phyloP scores from a whole-genome alignment of 1,140 invertebrate genomes.

The Bombus waltoni region DNA sequence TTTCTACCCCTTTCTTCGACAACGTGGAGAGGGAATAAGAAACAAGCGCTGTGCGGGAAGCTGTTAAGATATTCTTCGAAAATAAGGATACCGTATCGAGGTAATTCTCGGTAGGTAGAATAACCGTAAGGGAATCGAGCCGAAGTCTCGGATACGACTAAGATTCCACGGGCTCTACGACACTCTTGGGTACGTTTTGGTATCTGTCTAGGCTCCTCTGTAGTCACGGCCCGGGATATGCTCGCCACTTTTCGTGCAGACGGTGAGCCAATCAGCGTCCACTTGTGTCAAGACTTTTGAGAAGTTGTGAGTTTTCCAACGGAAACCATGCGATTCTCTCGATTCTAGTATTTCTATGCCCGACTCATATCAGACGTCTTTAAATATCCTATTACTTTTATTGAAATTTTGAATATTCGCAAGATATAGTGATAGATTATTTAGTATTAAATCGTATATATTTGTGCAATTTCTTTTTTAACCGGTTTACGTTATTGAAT shows the following conservation, averaged over 20 bases:
- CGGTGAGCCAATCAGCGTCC: conserved; percentile 57
- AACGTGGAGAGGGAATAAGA: conserved; percentile 52
- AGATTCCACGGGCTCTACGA: conserved; percentile 75
- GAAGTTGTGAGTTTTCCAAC: conserved; percentile 46
- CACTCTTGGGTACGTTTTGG: conserved; percentile 77
- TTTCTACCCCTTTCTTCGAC: conserved; percentile 56
- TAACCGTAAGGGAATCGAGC: conserved; percentile 80
- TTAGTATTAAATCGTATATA: background rate
- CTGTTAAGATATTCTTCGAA: conserved; percentile 79
- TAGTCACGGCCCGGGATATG: conserved; percentile 43
- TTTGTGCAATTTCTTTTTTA: background rate
- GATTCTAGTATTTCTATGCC: conserved; percentile 12
- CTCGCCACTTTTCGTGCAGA: conserved; percentile 62
- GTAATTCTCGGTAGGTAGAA: conserved; percentile 78
- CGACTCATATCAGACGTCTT: background rate
- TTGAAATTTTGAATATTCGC: too few species aligned
- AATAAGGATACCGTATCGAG: conserved; percentile 76
- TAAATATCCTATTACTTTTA: background rate
- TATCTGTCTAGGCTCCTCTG: conserved; percentile 69
- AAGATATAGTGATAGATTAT: background rate
- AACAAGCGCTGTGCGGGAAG: conserved; percentile 65
- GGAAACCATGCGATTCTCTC: conserved; percentile 14
- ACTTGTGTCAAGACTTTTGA: conserved; percentile 55
- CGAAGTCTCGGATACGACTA: conserved; percentile 72
- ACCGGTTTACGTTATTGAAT: too few species aligned